Evolutionary conservation across 2,888 invertebrate species (phyloP), one percentile per base, ranked within the genome.

Genomic region (Eutolmus rufibarbis): DNA sequence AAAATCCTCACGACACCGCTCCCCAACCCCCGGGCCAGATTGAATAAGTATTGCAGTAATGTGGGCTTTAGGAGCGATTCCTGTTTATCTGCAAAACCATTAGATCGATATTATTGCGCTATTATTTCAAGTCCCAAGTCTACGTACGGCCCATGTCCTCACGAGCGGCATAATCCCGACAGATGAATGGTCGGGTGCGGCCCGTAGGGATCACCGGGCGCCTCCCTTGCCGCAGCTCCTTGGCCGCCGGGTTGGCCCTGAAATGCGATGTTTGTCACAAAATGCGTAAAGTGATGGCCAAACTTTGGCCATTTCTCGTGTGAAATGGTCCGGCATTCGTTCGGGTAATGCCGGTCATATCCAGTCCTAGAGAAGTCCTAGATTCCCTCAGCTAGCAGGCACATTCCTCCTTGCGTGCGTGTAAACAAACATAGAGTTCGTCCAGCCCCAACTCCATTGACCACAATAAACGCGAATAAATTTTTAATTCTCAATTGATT

Each of bases 401-500:
- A 2, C 19, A 79, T 23, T 14, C 3, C 51, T 28, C 3, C 19
- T 79, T 19, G 43, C 31, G 34, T 37, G 19, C n/a, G n/a, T 40
- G 14, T 43, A 78, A 78, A 43, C 14, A 78, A 78, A 43, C 46
- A 78, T n/a, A 23, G 8, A 43, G 7, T 79, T 12, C 51, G 1
- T n/a, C 16, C 12, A 28, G 43, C 7, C 28, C 23, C 66, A 23
- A 8, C 23, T 23, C 66, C 66, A 19, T 28, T 56, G 56, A 9
- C 8, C 34, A 37, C 57, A 56, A 40, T 43, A 74, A 85, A 74
- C 37, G 74, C 85, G 34, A 88, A 89, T 90, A 89, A 90, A 90
- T 89, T 90, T 90, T 90, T 90, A 90, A 90, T 90, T 90, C 89
- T 87, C 90, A 90, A 90, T 90, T 90, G 89, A 89, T 89, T 90